Percentiles rank a stretch among this genome's conserved stretches.
Evolutionary conservation across 2,113 vertebrate species (phyloP).

Genomic region (Cynopterus brachyotis): DNA sequence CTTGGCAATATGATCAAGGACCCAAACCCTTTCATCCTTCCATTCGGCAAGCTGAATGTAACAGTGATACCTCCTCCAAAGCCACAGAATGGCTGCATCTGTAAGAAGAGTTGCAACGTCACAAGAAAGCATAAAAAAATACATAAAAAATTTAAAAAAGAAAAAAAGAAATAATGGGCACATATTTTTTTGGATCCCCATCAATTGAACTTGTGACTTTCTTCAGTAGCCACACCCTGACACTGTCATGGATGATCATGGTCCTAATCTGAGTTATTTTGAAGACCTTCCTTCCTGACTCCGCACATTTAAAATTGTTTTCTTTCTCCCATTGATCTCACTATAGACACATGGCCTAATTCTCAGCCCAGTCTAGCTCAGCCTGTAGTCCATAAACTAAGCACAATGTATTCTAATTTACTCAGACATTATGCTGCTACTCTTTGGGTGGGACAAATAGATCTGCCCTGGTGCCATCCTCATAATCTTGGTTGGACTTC

Average conservation of each 20-base stretch:
- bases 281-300: background rate
- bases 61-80: too few species aligned
- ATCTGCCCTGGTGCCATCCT: background rate
- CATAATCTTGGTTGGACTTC: background rate
- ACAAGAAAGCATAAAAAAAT: background rate
- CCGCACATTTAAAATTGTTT: background rate
- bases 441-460: background rate
- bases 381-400: background rate
- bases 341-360: background rate
- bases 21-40: background rate
- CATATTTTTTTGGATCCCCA: background rate
- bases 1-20: background rate
- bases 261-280: background rate
- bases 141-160: background rate
- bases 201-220: background rate
- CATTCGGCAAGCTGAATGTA: background rate
- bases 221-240: background rate
- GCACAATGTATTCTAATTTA: background rate
- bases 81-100: background rate
- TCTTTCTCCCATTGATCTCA: background rate
- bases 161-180: background rate
- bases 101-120: background rate
- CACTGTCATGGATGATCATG: background rate
- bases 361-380: background rate
- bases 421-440: background rate